A percentile compares a stretch with the other conserved stretches of the same genome.
Conservation (phyloP, 2,797 vertebrate species). For the Scolopax bukidnonensis region DNA sequence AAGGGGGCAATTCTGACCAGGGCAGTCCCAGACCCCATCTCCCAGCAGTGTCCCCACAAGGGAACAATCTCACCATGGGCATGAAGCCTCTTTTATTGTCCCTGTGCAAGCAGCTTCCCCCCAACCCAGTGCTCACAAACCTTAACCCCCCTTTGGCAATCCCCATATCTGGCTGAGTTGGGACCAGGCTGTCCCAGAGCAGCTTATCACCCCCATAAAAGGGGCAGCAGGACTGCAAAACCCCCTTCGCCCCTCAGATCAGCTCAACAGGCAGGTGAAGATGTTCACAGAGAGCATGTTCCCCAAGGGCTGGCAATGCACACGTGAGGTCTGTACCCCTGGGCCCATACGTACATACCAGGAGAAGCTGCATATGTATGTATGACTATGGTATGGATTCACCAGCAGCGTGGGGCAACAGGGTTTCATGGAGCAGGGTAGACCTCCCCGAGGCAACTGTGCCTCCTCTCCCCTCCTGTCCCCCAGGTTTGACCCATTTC, state of each 20-base stretch:
- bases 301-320: not conserved
- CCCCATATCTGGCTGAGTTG: not conserved
- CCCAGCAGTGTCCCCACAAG: not conserved
- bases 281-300: not conserved
- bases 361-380: not conserved
- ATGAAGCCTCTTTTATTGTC: not conserved
- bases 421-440: not conserved
- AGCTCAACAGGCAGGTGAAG: not conserved
- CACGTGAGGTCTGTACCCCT: not conserved
- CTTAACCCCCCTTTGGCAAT: not conserved
- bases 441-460: rapidly evolving
- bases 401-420: rapidly evolving
- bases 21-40: not conserved
- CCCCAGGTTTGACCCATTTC: not conserved
- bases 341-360: not conserved
- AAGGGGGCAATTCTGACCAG: not conserved
- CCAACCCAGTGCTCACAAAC: not conserved
- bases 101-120: not conserved
- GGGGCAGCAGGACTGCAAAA: not conserved
- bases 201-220: not conserved
- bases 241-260: not conserved
- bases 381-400: not conserved
- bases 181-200: not conserved
- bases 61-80: not conserved
- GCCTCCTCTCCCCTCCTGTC: not conserved